These are phyloP conservation scores for Heliconius charithonia DNA, from an alignment of 2,888 invertebrate genomes.

Conservation along the genomic window DNA sequence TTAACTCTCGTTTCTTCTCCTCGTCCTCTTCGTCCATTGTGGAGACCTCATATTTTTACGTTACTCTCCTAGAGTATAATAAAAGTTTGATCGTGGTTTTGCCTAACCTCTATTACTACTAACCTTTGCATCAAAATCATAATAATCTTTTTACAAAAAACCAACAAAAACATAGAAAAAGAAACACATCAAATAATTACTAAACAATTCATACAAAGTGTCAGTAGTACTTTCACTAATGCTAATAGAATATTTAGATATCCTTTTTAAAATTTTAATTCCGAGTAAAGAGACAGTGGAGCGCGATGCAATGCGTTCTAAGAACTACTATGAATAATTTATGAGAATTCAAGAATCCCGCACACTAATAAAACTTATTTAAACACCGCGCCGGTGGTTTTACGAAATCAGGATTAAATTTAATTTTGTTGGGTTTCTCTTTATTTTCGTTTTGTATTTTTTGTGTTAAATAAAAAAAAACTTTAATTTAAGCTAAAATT, in stretches of 20 bases:
- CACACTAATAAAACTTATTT: slow-evolving; percentile 19
- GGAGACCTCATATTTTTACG: too few relatives aligned
- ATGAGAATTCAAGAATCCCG: slow-evolving; percentile 9
- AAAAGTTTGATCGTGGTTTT: too few relatives aligned
- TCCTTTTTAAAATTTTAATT: slow-evolving; percentile 15
- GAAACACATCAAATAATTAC: background rate
- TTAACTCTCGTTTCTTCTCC: too few relatives aligned
- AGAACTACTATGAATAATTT: slow-evolving; percentile 19
- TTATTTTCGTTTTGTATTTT: background rate
- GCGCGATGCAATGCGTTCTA: slow-evolving; percentile 3
- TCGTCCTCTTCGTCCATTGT: too few relatives aligned
- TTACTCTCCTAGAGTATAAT: too few relatives aligned
- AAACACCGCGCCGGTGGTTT: slow-evolving; percentile 1
- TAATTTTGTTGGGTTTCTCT: background rate
- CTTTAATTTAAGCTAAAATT: background rate
- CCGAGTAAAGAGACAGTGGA: slow-evolving; percentile 10
- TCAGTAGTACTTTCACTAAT: background rate
- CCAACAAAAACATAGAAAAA: too few relatives aligned
- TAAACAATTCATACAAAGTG: background rate
- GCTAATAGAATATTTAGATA: slow-evolving; percentile 22
- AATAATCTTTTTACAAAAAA: too few relatives aligned
- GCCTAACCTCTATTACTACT: too few relatives aligned
- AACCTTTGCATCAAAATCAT: too few relatives aligned
- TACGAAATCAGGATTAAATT: slow-evolving; percentile 13
- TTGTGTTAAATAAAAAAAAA: background rate